Percentiles rank a stretch among this genome's conserved stretches.
phyloP scores from a whole-genome alignment of 2,888 invertebrate genomes.

The Palloptera scutellata region DNA sequence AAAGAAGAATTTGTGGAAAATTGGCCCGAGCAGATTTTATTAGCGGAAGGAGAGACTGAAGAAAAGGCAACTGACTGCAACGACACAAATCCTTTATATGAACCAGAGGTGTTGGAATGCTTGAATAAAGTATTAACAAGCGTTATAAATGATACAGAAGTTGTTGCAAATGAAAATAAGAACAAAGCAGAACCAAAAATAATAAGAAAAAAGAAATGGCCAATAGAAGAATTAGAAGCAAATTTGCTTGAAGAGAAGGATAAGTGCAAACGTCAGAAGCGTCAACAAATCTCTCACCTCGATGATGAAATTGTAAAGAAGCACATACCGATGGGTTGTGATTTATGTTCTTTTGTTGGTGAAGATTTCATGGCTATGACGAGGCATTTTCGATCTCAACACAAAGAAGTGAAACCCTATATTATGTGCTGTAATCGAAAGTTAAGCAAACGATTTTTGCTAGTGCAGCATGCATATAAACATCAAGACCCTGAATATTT shows the following conservation, averaged over 20 bases:
- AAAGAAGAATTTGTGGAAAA: constrained; percentile 39
- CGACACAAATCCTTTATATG: constrained; percentile 51
- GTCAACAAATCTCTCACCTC: constrained; percentile 36
- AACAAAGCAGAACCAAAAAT: constrained; percentile 9
- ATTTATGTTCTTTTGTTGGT: constrained; percentile 55
- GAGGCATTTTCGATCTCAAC: constrained; percentile 56
- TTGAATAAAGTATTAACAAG: constrained; percentile 32
- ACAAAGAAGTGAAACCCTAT: constrained; percentile 52
- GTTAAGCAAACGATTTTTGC: constrained; percentile 56
- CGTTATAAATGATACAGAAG: constrained; percentile 39
- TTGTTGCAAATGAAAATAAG: constrained; percentile 33
- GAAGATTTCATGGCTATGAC: constrained; percentile 56
- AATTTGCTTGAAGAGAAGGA: constrained; percentile 18
- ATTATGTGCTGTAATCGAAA: constrained; percentile 61
- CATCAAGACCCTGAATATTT: constrained; percentile 62
- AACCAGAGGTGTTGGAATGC: constrained; percentile 36
- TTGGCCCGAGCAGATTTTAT: constrained; percentile 21
- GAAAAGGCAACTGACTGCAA: constrained; percentile 34
- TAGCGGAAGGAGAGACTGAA: constrained; percentile 12
- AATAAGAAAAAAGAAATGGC: constrained; percentile 3
- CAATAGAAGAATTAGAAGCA: constrained; percentile 7
- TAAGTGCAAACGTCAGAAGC: constrained; percentile 32
- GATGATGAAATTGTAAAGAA: constrained; percentile 58
- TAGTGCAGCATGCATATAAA: constrained; percentile 61
- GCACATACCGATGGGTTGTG: constrained; percentile 60